Base-by-base conservation (phyloP, 2,113 vertebrate genomes). In the Thryonomys swinderianus region DNA sequence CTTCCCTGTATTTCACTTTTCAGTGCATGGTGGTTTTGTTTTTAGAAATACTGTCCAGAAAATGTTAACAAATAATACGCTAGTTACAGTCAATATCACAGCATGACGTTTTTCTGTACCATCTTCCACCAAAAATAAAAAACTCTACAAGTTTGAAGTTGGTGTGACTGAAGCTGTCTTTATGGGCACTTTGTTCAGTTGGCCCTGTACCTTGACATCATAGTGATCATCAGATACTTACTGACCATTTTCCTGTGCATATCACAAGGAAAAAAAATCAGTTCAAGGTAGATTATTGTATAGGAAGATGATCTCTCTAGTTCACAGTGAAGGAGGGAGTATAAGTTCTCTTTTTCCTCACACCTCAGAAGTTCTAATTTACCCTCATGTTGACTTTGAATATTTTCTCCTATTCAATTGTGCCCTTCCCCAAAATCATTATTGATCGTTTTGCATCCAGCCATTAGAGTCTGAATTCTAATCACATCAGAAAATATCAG, bases 311-410 rank as follows among this genome's bases (percentile, higher is more conserved):
- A 37, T 53, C 71, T 79, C 80, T 93, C 76, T 66, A 23, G 40
- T 88, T 86, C 96, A 92, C 67, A 61, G 62, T 93, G 83, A 42
- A 69, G 80, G 40, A 93, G 84, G 88, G 94, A 92, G 9, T 40
- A 0, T 30, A 27, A 86, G 16, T 74, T 95, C 57, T 80, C 27
- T 62, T 92, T 90, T 83, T 32, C 66, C 88, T 80, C 11, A 18
- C 7, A 48, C n/a, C 2, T 34, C 16, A 21, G 20, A 81, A 40
- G 34, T 69, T 76, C n/a, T 55, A 45, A 25, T 51, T 85, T 92
- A 3, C 27, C 18, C 17, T 11, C 34, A 82, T 79, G 16, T 3
- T 61, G 20, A 37, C 69, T 92, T 93, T 87, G 42, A 88, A 66
- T 71, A 71, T 18, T 74, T 76, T 4, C 21, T 89, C 45, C 25